A percentile compares a stretch with the other conserved stretches of the same genome.
These are phyloP conservation scores for Muntiacus reevesi DNA, from an alignment of 2,113 vertebrate species.

Conservation along the genomic window DNA sequence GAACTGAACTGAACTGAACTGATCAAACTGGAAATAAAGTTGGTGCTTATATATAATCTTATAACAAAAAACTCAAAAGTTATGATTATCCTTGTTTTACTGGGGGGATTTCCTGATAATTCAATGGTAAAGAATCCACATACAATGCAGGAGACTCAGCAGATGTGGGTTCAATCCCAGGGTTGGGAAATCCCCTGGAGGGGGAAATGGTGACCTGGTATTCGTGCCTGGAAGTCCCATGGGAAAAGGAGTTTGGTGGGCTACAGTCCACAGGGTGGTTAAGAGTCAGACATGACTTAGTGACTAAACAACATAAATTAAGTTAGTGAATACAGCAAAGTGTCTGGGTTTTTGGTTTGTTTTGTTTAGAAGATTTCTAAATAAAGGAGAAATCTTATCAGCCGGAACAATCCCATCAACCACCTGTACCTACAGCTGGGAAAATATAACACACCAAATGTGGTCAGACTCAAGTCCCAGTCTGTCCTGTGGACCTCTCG, in stretches of 20 bases:
- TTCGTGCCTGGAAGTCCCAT: background rate
- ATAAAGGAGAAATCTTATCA: background rate
- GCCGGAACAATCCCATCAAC: too few relatives aligned
- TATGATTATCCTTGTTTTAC: background rate
- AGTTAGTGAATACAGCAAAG: background rate
- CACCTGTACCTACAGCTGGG: background rate
- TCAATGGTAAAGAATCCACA: background rate
- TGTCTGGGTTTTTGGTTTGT: background rate
- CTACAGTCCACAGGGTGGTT: background rate
- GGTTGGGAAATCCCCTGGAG: background rate
- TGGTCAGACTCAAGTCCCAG: background rate
- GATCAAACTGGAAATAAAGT: background rate
- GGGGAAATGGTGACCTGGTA: background rate
- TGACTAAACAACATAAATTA: background rate
- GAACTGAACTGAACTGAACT: background rate
- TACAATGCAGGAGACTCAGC: background rate
- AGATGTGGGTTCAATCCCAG: background rate
- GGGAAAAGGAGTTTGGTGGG: background rate
- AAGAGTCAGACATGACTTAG: background rate
- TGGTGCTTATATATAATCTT: background rate
- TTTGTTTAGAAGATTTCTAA: background rate
- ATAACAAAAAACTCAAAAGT: background rate
- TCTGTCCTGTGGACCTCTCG: background rate
- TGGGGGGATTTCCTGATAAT: background rate
- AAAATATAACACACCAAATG: background rate